These are phyloP conservation scores for Dugesia japonica DNA, from an alignment of 2,888 invertebrate species.

Conservation along the genomic window DNA sequence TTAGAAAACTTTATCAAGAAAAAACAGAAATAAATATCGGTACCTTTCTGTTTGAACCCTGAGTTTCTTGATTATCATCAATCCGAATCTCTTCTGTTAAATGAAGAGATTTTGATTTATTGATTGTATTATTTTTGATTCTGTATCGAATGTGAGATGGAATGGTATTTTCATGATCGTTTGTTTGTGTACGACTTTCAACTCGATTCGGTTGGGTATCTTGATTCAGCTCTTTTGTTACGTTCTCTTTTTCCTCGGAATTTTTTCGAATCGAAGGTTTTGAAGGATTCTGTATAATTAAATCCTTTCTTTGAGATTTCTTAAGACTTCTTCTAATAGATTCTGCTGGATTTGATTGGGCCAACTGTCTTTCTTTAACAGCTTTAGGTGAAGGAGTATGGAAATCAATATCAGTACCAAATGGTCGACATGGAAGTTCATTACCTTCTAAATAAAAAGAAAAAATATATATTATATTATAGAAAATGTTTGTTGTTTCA, in stretches of 20 bases:
- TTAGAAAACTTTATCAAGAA: no score
- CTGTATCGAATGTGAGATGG: not conserved
- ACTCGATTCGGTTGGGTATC: not conserved
- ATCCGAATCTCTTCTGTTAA: not conserved
- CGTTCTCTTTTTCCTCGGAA: not conserved
- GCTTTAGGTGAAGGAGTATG: conserved; percentile 12
- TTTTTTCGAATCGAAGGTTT: not conserved
- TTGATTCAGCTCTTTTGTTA: not conserved
- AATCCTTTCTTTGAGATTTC: not conserved
- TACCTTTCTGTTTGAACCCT: not conserved
- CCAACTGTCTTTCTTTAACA: not conserved
- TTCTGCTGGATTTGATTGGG: not conserved
- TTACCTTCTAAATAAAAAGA: not conserved
- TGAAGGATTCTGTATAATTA: not conserved
- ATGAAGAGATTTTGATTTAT: not conserved
- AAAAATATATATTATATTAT: not conserved
- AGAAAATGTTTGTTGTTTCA: no score
- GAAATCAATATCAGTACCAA: not conserved
- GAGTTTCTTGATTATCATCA: not conserved
- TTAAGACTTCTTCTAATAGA: not conserved
- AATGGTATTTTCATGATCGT: not conserved
- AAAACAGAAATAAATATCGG: no score
- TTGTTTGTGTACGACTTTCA: not conserved
- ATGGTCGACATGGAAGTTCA: not conserved
- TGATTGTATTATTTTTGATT: not conserved